A percentile compares a stretch with the other conserved stretches of the same genome.
Evolutionary conservation across 2,888 invertebrate species (phyloP).

Genomic region (Pyrrhia umbra): DNA sequence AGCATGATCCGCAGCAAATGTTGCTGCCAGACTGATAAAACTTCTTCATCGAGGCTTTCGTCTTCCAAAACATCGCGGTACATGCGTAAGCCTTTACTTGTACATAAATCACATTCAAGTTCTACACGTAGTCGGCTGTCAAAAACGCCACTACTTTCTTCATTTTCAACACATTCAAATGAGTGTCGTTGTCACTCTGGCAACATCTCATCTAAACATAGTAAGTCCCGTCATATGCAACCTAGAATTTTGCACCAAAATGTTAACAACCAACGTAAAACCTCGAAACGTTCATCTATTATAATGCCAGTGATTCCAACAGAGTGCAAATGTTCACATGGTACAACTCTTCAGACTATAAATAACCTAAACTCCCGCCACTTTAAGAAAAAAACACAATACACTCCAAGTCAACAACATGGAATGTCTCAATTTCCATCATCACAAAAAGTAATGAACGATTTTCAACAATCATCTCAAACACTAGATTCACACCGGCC

Average conservation of each 20-base stretch:
- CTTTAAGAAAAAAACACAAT: neutral
- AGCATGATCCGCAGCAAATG: neutral
- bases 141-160: slow-evolving; percentile 12
- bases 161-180: slow-evolving; percentile 5
- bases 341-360: neutral
- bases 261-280: neutral
- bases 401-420: neutral
- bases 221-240: slow-evolving; percentile 2
- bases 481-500: neutral
- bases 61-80: neutral
- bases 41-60: neutral
- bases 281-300: slow-evolving; percentile 3
- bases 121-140: neutral
- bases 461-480: neutral
- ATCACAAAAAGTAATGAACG: neutral
- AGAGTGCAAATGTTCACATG: neutral
- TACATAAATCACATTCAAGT: slow-evolving; percentile 11
- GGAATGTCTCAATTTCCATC: neutral
- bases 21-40: neutral
- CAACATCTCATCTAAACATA: slow-evolving; percentile 3
- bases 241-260: neutral
- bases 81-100: neutral
- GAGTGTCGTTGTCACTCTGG: neutral
- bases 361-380: neutral
- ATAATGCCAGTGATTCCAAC: slow-evolving; percentile 1